Evolutionary conservation across 2,797 vertebrate genomes (phyloP).

Genomic region (Schizothorax lantsangensis): DNA sequence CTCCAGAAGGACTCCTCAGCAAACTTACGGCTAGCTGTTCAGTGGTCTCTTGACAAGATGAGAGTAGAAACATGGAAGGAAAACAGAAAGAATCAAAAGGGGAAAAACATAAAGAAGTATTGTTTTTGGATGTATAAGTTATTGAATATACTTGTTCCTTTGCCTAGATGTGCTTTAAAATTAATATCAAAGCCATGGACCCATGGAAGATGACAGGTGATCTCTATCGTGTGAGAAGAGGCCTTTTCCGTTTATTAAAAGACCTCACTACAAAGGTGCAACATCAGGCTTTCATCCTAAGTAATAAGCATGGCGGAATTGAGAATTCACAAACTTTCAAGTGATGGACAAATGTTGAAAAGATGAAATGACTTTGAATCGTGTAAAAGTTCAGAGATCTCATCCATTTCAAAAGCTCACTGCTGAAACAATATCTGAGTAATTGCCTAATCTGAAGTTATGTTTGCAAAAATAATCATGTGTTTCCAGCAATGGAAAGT

Average conservation of each 20-base stretch:
- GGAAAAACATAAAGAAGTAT: conserved; percentile 14
- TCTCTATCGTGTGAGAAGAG: background rate
- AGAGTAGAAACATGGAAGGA: background rate
- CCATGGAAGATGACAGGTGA: conserved; percentile 2
- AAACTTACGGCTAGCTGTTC: conserved; percentile 22
- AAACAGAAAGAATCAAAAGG: background rate
- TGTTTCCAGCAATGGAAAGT: background rate
- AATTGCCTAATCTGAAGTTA: background rate
- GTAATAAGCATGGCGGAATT: background rate
- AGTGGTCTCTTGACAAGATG: conserved; percentile 39
- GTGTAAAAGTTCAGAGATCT: background rate
- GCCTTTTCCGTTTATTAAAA: conserved; percentile 23
- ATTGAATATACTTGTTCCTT: conserved; percentile 27
- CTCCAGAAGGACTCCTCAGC: conserved; percentile 19
- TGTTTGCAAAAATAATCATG: background rate
- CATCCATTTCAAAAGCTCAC: background rate
- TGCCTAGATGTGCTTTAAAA: conserved; percentile 29
- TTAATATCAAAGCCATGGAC: conserved; percentile 14
- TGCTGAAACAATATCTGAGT: background rate
- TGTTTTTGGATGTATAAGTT: conserved; percentile 37
- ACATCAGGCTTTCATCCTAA: conserved; percentile 7
- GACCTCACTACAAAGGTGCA: conserved; percentile 20
- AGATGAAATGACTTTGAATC: background rate
- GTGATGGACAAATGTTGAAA: background rate
- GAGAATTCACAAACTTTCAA: conserved; percentile 16